phyloP scores from a whole-genome alignment of 53 echinoderm and acorn worm genomes.

The Crossaster papposus region DNA sequence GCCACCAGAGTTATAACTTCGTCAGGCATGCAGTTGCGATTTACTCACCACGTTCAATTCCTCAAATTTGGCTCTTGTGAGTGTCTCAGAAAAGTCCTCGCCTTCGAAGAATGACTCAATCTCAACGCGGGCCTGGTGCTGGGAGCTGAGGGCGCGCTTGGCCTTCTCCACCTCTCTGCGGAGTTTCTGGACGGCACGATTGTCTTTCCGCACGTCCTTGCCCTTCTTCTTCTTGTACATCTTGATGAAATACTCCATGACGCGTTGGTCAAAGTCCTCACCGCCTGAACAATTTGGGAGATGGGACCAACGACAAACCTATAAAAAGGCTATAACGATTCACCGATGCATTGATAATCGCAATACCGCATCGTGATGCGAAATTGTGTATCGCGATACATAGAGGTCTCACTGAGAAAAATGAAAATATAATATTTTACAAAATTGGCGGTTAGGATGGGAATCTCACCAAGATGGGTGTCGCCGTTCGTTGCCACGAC shows the following conservation, averaged over 20 bases:
- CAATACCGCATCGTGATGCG: too few relatives aligned
- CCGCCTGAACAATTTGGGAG: constrained; percentile 73
- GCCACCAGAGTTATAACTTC: not conserved
- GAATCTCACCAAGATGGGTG: constrained; percentile 99
- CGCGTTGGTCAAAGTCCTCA: constrained; percentile 99
- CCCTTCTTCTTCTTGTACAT: constrained; percentile 99
- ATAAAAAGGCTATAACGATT: too few relatives aligned
- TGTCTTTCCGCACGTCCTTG: constrained; percentile 97
- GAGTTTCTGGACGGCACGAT: constrained; percentile 98
- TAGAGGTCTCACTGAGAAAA: too few relatives aligned
- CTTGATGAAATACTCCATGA: constrained; percentile 98
- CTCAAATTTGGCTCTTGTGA: constrained; percentile 96
- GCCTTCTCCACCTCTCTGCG: constrained; percentile 99
- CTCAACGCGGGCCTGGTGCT: constrained; percentile 95
- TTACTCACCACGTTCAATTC: constrained; percentile 92
- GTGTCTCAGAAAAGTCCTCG: constrained; percentile 95
- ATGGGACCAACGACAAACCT: not conserved
- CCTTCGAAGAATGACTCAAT: constrained; percentile 99
- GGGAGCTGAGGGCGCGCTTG: constrained; percentile 94
- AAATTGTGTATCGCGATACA: too few relatives aligned
- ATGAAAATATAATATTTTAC: too few relatives aligned
- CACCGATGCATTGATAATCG: too few relatives aligned
- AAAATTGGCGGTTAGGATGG: too few relatives aligned
- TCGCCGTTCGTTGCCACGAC: constrained; percentile 95
- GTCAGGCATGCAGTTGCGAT: not conserved